Evolutionary conservation across 2,113 vertebrate genomes (phyloP).

Genomic region (Pogona vitticeps): DNA sequence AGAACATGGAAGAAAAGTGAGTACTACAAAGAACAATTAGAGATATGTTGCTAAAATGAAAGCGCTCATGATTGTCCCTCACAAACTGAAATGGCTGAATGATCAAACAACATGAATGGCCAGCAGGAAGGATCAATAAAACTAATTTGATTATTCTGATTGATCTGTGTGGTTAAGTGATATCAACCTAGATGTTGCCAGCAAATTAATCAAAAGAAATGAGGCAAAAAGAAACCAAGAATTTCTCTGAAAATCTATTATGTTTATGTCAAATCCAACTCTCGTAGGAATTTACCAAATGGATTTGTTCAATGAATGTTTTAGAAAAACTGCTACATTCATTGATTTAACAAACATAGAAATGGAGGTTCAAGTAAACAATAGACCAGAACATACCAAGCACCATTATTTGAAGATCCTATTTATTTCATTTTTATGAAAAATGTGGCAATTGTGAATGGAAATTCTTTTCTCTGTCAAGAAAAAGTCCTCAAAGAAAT

Average conservation of each 20-base stretch:
- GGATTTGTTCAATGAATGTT: background rate
- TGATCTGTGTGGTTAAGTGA: background rate
- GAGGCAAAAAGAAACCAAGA: constrained; percentile 11
- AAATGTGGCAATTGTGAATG: background rate
- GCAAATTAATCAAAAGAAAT: constrained; percentile 27
- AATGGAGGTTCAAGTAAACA: background rate
- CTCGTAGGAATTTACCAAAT: background rate
- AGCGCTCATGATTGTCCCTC: too few relatives aligned
- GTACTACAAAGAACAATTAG: background rate
- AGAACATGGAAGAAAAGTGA: background rate
- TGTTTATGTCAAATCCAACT: background rate
- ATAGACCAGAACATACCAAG: background rate
- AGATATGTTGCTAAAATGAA: background rate
- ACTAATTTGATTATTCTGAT: constrained; percentile 5
- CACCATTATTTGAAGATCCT: background rate
- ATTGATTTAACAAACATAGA: background rate
- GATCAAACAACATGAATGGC: background rate
- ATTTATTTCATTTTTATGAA: too few relatives aligned
- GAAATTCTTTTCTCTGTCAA: background rate
- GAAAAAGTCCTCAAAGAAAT: too few relatives aligned
- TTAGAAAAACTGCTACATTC: background rate
- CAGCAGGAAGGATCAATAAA: constrained; percentile 13
- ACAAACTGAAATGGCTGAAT: constrained; percentile 4
- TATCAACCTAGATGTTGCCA: background rate
- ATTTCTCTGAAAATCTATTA: background rate